Evolutionary conservation across 2,113 vertebrate genomes (phyloP).

Genomic region (Etheostoma cragini): DNA sequence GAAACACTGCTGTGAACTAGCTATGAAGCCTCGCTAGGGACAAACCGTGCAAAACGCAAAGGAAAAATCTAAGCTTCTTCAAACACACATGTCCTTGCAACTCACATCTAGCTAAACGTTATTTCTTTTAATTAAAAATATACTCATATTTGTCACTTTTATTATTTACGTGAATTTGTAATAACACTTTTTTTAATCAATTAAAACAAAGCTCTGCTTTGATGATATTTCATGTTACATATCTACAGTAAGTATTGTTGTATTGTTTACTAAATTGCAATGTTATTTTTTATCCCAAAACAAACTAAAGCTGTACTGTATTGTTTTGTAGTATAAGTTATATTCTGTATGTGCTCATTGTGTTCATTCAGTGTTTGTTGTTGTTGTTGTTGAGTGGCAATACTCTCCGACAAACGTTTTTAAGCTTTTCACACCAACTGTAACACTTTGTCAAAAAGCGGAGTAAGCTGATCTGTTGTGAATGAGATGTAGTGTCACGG

Average conservation of each 20-base stretch:
- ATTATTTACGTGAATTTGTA: not conserved
- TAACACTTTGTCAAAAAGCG: not conserved
- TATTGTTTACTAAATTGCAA: not conserved
- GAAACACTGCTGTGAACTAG: slow-evolving; percentile 46
- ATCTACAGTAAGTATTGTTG: not conserved
- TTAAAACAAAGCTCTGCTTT: not conserved
- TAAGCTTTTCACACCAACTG: not conserved
- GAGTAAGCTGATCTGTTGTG: not conserved
- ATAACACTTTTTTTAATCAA: not conserved
- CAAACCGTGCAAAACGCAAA: slow-evolving; percentile 52
- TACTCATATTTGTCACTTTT: not conserved
- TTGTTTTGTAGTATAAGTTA: no score
- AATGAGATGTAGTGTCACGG: slow-evolving; percentile 45
- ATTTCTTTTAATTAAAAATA: not conserved
- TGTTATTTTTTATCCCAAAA: no score
- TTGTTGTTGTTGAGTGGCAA: no score
- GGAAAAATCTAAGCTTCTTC: fast-evolving
- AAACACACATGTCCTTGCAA: not conserved
- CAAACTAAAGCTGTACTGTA: no score
- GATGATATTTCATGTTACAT: not conserved
- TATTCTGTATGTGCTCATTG: no score
- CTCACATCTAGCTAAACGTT: not conserved
- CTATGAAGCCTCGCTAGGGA: slow-evolving; percentile 45
- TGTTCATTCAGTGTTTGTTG: no score
- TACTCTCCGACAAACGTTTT: not conserved